A percentile compares a stretch with the other conserved stretches of the same genome.
Conservation (phyloP, 2,113 vertebrate species). For the Pitta sordida region DNA sequence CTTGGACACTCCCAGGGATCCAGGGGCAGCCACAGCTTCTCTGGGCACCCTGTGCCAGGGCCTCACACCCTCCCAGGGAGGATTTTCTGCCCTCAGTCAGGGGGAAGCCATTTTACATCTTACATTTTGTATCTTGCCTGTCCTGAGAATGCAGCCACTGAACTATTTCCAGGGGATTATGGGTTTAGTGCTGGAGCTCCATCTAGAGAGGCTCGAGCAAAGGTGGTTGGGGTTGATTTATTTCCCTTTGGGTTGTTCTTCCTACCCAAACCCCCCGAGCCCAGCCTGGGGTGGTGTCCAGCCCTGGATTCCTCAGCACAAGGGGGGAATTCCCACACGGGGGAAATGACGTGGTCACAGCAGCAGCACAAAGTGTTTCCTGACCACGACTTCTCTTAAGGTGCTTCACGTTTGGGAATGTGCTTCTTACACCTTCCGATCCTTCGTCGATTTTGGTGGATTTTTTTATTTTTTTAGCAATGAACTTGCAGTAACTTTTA, state of each 20-base stretch:
- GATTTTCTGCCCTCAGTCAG: background rate
- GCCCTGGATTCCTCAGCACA: background rate
- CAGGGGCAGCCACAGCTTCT: background rate
- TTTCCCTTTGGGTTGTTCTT: background rate
- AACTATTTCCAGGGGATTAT: background rate
- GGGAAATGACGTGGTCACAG: rapidly evolving
- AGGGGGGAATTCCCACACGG: rapidly evolving
- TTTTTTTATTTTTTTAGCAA: background rate
- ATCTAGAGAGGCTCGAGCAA: background rate
- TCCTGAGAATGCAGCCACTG: background rate
- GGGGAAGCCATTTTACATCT: background rate
- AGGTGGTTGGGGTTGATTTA: background rate
- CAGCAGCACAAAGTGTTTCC: background rate
- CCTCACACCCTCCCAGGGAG: background rate
- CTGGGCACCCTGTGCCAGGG: background rate
- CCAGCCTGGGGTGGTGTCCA: background rate
- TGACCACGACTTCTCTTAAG: rapidly evolving
- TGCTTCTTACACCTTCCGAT: background rate
- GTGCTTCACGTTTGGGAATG: rapidly evolving
- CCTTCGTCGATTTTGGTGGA: background rate
- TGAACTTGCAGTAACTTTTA: background rate
- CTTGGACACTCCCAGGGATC: background rate
- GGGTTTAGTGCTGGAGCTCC: background rate
- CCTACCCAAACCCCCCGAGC: background rate
- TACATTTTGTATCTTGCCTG: background rate